Conservation (phyloP, 2,797 vertebrate genomes). For the Enteromius fasciolatus region DNA sequence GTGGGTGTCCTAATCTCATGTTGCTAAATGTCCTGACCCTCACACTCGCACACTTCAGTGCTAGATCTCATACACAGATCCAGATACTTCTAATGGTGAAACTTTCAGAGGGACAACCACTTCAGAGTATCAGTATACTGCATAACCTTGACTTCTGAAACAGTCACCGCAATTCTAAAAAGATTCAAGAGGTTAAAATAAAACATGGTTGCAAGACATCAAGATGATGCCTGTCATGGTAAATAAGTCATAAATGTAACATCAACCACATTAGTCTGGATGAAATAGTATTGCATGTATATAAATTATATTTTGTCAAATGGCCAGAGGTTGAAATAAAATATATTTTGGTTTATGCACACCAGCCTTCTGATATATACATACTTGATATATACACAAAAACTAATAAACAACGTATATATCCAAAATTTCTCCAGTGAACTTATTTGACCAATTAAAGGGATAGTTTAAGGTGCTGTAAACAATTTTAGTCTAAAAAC, state of each 20-base stretch:
- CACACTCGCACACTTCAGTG: slow-evolving; percentile 51
- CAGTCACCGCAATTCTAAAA: background rate
- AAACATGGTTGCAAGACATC: slow-evolving; percentile 26
- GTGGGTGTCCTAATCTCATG: background rate
- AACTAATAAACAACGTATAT: slow-evolving; percentile 58
- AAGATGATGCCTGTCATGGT: background rate
- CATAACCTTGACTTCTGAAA: background rate
- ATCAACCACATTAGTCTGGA: slow-evolving; percentile 2
- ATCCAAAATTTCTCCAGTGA: slow-evolving; percentile 39
- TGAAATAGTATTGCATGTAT: slow-evolving; percentile 7
- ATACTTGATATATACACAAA: slow-evolving; percentile 61
- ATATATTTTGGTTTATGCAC: slow-evolving; percentile 30
- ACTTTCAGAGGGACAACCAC: slow-evolving; percentile 35
- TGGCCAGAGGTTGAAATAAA: background rate
- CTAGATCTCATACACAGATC: slow-evolving; percentile 22
- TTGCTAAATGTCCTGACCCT: slow-evolving; percentile 56
- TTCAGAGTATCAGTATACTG: slow-evolving; percentile 29
- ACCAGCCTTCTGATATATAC: slow-evolving; percentile 62
- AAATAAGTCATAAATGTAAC: background rate
- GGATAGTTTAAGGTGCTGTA: background rate
- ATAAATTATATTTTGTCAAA: background rate
- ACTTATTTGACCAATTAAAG: background rate
- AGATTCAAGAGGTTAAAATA: slow-evolving; percentile 7
- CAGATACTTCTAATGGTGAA: slow-evolving; percentile 46
- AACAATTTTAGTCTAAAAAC: slow-evolving; percentile 17